Base-by-base conservation (phyloP, 2,797 vertebrate genomes). In the Florisuga fusca region DNA sequence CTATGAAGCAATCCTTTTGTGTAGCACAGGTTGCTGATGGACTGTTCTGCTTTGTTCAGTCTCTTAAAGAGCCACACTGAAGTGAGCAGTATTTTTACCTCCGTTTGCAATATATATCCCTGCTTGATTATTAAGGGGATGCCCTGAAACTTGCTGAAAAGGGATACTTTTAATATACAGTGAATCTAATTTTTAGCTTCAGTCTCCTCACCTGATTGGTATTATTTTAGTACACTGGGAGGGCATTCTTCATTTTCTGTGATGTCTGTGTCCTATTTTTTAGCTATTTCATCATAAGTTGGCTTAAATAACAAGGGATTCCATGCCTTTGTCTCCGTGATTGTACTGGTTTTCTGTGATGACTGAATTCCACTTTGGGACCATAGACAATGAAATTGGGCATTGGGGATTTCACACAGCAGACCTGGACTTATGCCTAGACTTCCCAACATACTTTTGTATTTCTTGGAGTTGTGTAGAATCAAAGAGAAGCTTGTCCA, bases 151-250 rank as follows among this genome's bases (percentile, higher is more conserved):
- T 64, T 74, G 23, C 20, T 64, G 51, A 17, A 27, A 71, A 74
- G 11, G 10, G 23, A 23, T 46, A 11, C 23, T 63, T 59, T 9
- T 20, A 36, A 8, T 57, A 15, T 27, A 8, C 6, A 36, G 0
- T 9, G 7, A 18, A 57, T 87, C 4, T 33, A 6, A 41, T 31
- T 66, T 80, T 77, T 46, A 71, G 29, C 18, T 86, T 73, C 54
- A 43, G 8, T 66, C 12, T 69, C 2, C 27, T 77, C 20, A 83
- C 12, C 12, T 68, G 23, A 41, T 69, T 22, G 9, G 4, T 3
- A 8, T 69, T 87, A 6, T 23, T 6, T 20, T 43, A 43, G 20
- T 58, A 18, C 62, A 15, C 15, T 77, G 26, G 26, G 3, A 59
- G 9, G 13, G 38, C 38, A 46, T 46, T n/a, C 22, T 7, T 48